Evolutionary conservation across 2,888 invertebrate genomes (phyloP).

Genomic region (Geophilus truncorum): DNA sequence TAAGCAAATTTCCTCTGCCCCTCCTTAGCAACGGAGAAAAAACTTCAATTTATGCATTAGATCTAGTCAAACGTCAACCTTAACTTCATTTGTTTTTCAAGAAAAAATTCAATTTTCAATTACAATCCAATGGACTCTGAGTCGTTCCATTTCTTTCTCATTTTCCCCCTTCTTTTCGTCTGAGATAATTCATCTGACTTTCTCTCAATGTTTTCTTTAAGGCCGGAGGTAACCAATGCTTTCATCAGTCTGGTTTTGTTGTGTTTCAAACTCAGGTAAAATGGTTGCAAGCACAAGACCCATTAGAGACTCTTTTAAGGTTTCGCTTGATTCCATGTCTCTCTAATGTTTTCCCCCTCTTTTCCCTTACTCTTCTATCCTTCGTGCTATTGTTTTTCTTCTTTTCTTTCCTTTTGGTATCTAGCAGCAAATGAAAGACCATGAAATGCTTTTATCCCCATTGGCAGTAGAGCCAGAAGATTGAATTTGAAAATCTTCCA

Average conservation of each 20-base stretch:
- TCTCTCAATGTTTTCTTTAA: neutral
- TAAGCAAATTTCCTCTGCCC: neutral
- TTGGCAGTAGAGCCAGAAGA: neutral
- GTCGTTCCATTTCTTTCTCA: neutral
- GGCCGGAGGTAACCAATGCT: neutral
- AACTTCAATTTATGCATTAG: slow-evolving; percentile 1
- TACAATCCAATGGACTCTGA: neutral
- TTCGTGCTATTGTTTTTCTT: neutral
- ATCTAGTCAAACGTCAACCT: slow-evolving; percentile 7
- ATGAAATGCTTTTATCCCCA: slow-evolving; percentile 20
- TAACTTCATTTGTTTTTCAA: neutral
- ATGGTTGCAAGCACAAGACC: slow-evolving; percentile 16
- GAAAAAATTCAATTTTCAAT: neutral
- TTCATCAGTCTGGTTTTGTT: neutral
- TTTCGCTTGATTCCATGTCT: neutral
- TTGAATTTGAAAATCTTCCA: slow-evolving; percentile 12
- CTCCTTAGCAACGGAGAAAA: neutral
- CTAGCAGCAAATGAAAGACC: slow-evolving; percentile 11
- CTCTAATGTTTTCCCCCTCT: neutral
- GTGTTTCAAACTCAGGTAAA: slow-evolving; percentile 8
- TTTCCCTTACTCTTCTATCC: neutral
- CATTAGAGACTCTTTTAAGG: slow-evolving; percentile 20
- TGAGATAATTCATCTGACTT: neutral
- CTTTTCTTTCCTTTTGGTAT: neutral
- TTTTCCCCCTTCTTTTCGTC: neutral